Base-by-base conservation (phyloP, 1,140 invertebrate genomes). In the Trichonephila inaurata region DNA sequence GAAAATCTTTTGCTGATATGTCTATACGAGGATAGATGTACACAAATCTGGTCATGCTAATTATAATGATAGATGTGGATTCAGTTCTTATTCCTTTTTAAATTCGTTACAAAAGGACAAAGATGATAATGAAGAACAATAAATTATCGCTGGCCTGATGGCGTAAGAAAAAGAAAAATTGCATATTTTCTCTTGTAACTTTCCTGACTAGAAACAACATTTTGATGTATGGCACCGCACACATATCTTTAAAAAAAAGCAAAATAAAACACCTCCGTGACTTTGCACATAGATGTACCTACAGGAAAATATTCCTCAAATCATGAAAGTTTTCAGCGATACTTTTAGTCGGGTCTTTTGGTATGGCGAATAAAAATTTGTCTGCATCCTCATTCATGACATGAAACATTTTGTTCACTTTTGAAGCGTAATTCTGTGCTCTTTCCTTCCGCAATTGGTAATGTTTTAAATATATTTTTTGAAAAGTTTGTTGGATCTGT, bases 291-390 rank as follows among this genome's bases (percentile, higher is more conserved):
- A 44, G 60, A 89, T 83, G 58, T 64, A 18, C 88, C 89, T 24
- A 93, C 28, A 89, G 89, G 19, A 90, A 92, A 94, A 58, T 92
- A 61, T 58, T 81, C 88, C 51, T 77, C 12, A 66, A 24, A 51
- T 89, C 77, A 44, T 94, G 77, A 40, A 77, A 83, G 21, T 87
- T 86, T 44, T 62, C 81, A 18, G 83, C 66, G 8, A 82, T 69
- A n/a, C 72, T 92, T 89, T 94, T 94, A 64, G 66, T 85, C 66
- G 85, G 92, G 19, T 86, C 92, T 21, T 77, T 91, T 6, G 51
- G 91, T 21, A 92, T 94, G 7, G 61, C 3, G 33, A 33, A 33
- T 33, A 33, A 33, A 33, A 33, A 33, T 33, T 33, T 69, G 8
- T 60, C 86, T 14, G 85, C 44, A 40, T 64, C 94, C 1, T 81